Percentiles rank a stretch among this genome's conserved stretches.
Conservation (phyloP, 2,888 invertebrate genomes). For the Chydorus sphaericus region DNA sequence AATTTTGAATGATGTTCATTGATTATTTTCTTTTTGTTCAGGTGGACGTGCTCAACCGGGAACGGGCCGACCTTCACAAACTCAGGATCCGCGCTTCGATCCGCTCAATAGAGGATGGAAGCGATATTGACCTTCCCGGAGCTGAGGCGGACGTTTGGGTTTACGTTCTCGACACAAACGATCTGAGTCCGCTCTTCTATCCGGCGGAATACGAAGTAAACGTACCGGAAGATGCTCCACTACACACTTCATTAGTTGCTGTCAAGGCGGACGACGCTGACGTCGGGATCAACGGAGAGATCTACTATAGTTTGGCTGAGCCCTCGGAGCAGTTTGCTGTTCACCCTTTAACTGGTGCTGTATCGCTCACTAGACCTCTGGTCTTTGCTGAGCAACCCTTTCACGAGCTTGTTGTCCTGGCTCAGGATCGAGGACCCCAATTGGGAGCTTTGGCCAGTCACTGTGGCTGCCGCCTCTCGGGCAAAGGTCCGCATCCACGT, state of each 20-base stretch:
- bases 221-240: slow-evolving; percentile 74
- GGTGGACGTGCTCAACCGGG: slow-evolving; percentile 54
- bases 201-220: slow-evolving; percentile 71
- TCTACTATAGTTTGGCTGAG: slow-evolving; percentile 77
- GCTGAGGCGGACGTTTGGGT: slow-evolving; percentile 56
- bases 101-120: slow-evolving; percentile 8
- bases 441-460: slow-evolving; percentile 33
- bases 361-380: slow-evolving; percentile 65
- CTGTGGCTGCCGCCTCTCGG: slow-evolving; percentile 44
- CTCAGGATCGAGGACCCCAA: slow-evolving; percentile 65
- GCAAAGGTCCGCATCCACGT: slow-evolving; percentile 64
- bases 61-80: slow-evolving; percentile 50
- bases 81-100: slow-evolving; percentile 56
- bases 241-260: slow-evolving; percentile 43
- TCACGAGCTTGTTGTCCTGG: slow-evolving; percentile 63
- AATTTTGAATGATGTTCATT: no score
- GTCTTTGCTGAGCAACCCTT: slow-evolving; percentile 50
- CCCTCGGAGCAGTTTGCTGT: slow-evolving; percentile 74
- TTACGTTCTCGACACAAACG: slow-evolving; percentile 67
- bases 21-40: no score
- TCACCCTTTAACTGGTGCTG: slow-evolving; percentile 79
- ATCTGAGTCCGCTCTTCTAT: slow-evolving; percentile 85
- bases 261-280: slow-evolving; percentile 86
- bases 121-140: slow-evolving; percentile 32
- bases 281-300: slow-evolving; percentile 86